phyloP scores from a whole-genome alignment of 1,140 invertebrate species.

The Caenorhabditis brenneri region DNA sequence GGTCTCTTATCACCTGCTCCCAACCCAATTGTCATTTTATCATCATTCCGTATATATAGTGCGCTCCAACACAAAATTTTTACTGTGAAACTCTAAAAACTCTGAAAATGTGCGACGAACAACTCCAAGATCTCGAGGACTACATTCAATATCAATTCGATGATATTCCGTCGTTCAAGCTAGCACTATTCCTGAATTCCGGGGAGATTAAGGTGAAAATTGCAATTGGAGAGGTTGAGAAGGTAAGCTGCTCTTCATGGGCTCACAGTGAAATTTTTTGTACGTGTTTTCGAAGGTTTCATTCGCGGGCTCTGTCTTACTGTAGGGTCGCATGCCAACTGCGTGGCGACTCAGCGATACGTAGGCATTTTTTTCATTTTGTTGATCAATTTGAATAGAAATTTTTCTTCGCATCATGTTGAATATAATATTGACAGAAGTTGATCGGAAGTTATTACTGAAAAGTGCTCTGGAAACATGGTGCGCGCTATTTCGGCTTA shows the following conservation, averaged over 20 bases:
- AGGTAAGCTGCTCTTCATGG: not conserved
- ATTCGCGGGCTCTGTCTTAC: too few relatives aligned
- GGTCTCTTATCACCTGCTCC: not conserved
- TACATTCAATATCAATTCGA: conserved; percentile 42
- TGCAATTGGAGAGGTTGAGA: not conserved
- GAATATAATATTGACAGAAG: too few relatives aligned
- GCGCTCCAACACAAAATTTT: not conserved
- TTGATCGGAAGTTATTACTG: too few relatives aligned
- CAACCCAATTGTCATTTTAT: conserved; percentile 16
- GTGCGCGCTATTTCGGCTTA: too few relatives aligned
- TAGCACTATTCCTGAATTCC: not conserved
- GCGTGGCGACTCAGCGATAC: too few relatives aligned
- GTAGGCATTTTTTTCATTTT: too few relatives aligned
- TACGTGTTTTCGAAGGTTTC: too few relatives aligned
- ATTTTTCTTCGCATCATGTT: too few relatives aligned
- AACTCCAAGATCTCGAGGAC: conserved; percentile 2
- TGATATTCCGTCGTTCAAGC: not conserved
- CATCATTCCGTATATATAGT: not conserved
- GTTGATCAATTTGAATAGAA: too few relatives aligned
- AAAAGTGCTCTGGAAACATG: too few relatives aligned
- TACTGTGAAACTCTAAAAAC: not conserved
- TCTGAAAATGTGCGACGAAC: not conserved
- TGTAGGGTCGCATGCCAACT: too few relatives aligned
- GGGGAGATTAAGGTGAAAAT: not conserved
- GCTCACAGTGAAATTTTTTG: not conserved